phyloP scores from a whole-genome alignment of 2,888 invertebrate genomes.

The Rambutsinella grinnellia region DNA sequence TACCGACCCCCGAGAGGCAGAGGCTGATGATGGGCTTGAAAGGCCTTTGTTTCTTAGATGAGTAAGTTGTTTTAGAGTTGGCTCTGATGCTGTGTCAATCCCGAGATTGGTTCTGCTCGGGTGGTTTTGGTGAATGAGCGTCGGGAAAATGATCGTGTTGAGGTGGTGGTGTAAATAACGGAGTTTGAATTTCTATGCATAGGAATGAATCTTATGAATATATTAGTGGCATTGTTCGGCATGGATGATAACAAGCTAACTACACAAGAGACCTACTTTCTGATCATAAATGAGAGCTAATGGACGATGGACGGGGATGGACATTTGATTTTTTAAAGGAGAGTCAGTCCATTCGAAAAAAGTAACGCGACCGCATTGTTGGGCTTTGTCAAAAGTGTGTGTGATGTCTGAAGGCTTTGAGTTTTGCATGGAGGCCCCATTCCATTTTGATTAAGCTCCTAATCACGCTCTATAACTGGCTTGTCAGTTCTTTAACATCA shows the following conservation, averaged over 20 bases:
- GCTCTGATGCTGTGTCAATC: background rate
- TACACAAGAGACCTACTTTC: slow-evolving; percentile 37
- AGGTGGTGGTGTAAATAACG: slow-evolving; percentile 37
- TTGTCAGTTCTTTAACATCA: slow-evolving; percentile 6
- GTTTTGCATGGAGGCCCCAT: slow-evolving; percentile 58
- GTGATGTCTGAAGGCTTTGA: slow-evolving; percentile 23
- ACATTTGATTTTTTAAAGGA: background rate
- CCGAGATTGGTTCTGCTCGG: background rate
- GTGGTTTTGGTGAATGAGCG: background rate
- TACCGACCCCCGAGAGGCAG: slow-evolving; percentile 14
- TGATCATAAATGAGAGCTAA: background rate
- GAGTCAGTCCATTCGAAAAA: slow-evolving; percentile 46
- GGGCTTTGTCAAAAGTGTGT: slow-evolving; percentile 27
- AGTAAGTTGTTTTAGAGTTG: background rate
- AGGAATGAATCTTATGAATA: slow-evolving; percentile 13
- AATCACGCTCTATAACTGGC: slow-evolving; percentile 41
- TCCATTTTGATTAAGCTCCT: slow-evolving; percentile 56
- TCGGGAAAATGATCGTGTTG: background rate
- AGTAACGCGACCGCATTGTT: slow-evolving; percentile 48
- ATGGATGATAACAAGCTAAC: slow-evolving; percentile 9
- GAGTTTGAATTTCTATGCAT: slow-evolving; percentile 30
- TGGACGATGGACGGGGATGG: background rate
- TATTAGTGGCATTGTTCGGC: slow-evolving; percentile 20
- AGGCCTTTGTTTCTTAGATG: background rate
- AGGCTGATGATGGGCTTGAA: background rate